Base-by-base conservation (phyloP, 2,888 invertebrate species). In the Coremacera marginata region DNA sequence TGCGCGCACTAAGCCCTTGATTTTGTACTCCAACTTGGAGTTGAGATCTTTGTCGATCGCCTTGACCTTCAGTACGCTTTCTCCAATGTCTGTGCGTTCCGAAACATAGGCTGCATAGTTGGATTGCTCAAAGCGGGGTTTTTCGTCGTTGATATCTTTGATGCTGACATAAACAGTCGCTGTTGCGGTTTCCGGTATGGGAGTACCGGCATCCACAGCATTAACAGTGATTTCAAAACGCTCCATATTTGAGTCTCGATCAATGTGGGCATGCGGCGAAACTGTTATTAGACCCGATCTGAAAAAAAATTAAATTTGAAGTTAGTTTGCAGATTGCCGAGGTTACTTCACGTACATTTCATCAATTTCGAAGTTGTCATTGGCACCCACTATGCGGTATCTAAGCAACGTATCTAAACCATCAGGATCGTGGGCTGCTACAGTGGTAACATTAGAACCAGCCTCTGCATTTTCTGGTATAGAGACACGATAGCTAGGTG, bases 91-190 rank as follows among this genome's bases (percentile, higher is more conserved):
- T 0, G 93, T 92, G 82, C 93, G 91, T 85, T 95, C 95, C 0
- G 94, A 94, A 5, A 95, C 92, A 82, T 95, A 94, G 31, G 93
- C 93, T 0, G 92, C 91, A 72, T 92, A 92, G 80, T 92, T 93
- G 5, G 90, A 89, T 67, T 91, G 90, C 73, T 91, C 93, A 82
- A 96, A 96, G 78, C 87, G 92, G 0, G 96, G 96, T 19, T 95
- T 92, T 84, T 96, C 96, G 84, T 96, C 95, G 83, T 96, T 96
- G 0, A 95, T 93, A 82, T 95, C 95, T 82, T 93, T 90, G 3
- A 95, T 92, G 60, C 92, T 93, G 3, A 95, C 93, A 76, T 92
- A 93, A 0, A 93, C 94, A 0, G 94, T 94, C 0, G 95, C 93
- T 0, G 94, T 94, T 0, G 95, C 95, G 0, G 95, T 95, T 90